A percentile compares a stretch with the other conserved stretches of the same genome.
Conservation (phyloP, 2,888 invertebrate genomes). For the Drosophila seclusa region DNA sequence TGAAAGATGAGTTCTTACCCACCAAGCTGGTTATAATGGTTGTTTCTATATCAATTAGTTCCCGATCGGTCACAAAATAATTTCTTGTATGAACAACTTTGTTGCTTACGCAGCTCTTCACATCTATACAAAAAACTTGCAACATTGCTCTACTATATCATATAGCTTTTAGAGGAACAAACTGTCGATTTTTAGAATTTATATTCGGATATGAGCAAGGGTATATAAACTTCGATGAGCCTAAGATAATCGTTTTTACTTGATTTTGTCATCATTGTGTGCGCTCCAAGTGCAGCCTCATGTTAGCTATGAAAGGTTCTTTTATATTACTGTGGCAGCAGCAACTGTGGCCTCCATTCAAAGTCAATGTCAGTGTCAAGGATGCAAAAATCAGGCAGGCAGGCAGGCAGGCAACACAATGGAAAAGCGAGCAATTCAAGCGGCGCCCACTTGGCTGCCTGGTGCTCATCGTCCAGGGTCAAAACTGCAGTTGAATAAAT, state of each 20-base stretch:
- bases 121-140: too few relatives aligned
- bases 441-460: conserved; percentile 63
- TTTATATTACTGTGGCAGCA: conserved; percentile 8
- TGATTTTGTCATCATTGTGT: conserved; percentile 28
- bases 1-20: too few relatives aligned
- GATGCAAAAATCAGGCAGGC: conserved; percentile 57
- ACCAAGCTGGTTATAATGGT: too few relatives aligned
- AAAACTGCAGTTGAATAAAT: conserved; percentile 59
- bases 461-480: conserved; percentile 39
- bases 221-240: background rate
- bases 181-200: background rate
- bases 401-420: conserved; percentile 40
- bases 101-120: too few relatives aligned
- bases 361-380: conserved; percentile 72
- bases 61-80: too few relatives aligned
- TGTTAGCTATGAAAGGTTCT: conserved; percentile 19
- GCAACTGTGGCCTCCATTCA: conserved; percentile 43
- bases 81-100: too few relatives aligned
- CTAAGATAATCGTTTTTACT: background rate
- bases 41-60: too few relatives aligned
- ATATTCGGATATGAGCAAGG: background rate
- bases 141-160: background rate
- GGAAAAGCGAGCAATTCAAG: conserved; percentile 31
- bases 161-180: background rate
- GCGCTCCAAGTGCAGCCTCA: conserved; percentile 35